Evolutionary conservation across 2,888 invertebrate species (phyloP), one percentile per base, ranked within the genome.

Genomic region (Latrodectus hesperus): DNA sequence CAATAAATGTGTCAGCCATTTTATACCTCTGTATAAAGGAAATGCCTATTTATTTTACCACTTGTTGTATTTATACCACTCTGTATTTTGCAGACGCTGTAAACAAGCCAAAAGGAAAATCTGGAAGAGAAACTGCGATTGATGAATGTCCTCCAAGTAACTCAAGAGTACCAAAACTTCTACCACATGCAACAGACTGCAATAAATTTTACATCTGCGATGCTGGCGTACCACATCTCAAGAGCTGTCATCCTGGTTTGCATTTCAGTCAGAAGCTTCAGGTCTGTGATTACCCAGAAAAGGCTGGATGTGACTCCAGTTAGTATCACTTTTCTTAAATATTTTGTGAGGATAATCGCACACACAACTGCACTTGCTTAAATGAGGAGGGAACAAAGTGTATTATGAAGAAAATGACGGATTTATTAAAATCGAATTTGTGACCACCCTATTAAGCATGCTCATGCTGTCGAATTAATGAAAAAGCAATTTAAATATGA

Each of bases 211-310:
- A 73, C 52, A 60, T 77, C 6, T 87, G 81, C 22, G 72, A 76
- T 11, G 26, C n/a, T 4, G 87, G 77, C 0, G 8, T n/a, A n/a
- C 72, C 81, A 0, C 55, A 60, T 17, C 52, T 55, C 11, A 87
- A 65, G 38, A 65, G 22, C 16, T 87, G 86, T 26, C 76, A 72
- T 14, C 12, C 49, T 4, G 81, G 86, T 51, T 49, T 87, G 12
- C 76, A 87, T 64, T 87, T 87, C 38, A 87, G 82, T 53, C 53
- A 51, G 0, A 65, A 76, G 16, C 14, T 55, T n/a, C 38, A 67
- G 9, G 77, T 70, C 3, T 87, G 86, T n/a, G 86, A 87, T 70
- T 81, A 74, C n/a, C 81, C 86, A 5, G 38, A 51, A 6, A 73
- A 76, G 6, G 76, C 72, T 14, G 68, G 70, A 16, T 87, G 86